Base-by-base conservation (phyloP, 2,888 invertebrate species). In the Psylliodes chrysocephalus region DNA sequence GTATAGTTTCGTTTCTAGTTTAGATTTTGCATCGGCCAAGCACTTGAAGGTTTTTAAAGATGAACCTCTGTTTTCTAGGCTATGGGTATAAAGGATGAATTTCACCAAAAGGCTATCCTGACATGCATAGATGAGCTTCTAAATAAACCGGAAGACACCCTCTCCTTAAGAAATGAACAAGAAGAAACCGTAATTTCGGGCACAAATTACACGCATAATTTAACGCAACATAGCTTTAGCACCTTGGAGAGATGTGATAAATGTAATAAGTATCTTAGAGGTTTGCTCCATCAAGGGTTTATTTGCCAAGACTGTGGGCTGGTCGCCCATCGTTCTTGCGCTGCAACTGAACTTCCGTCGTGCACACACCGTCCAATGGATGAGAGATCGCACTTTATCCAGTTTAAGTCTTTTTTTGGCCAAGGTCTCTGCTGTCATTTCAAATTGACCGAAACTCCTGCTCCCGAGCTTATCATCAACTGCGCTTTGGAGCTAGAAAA, bases 61-160 rank as follows among this genome's bases (percentile, higher is more conserved):
- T 22, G 22, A 46, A 10, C 1, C 22, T 52, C 52, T 49, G 46
- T 54, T 54, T 65, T 67, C 6, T 82, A 91, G 91, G 88, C 86
- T 78, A 89, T 91, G 88, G 91, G 91, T 69, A 89, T 91, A 75
- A 88, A 88, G 78, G 90, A 91, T 82, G 89, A 89, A 69, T 90
- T 89, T 76, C 90, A 91, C 79, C 89, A 90, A 77, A 87, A 86
- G 76, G 86, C 89, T 55, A 87, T 91, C 73, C 81, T 91, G 69
- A 85, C 87, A 42, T 88, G 90, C 79, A 86, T 91, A 69, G 88
- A 88, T 76, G 90, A 91, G 78, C 82, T 91, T 59, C 63, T 78
- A 19, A 77, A 78, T 64, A 80, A 79, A 71, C 75, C 77, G n/a
- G 81, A 81, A 59, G 79, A 79, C 35, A 71, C 72, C 19, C 38